A percentile compares a stretch with the other conserved stretches of the same genome.
Evolutionary conservation across 53 echinoderm and acorn worm species (phyloP).

Genomic region (Apostichopus leukothele): DNA sequence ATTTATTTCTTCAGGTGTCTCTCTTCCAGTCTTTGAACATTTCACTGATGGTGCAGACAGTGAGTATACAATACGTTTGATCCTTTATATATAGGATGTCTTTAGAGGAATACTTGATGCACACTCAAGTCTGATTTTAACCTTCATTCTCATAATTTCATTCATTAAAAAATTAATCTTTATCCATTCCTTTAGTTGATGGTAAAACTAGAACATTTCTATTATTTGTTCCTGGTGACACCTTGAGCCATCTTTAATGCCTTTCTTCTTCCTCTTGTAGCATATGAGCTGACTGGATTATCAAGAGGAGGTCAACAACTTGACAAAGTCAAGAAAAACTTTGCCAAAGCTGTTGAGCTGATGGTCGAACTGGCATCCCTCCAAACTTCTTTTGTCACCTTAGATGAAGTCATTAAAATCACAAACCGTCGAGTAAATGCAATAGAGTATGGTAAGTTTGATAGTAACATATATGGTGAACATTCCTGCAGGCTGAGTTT

Average conservation of each 20-base stretch:
- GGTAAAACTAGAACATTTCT: too few species aligned
- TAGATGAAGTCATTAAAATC: constrained; percentile 98
- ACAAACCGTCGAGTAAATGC: constrained; percentile 98
- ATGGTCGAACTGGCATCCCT: constrained; percentile 93
- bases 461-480: too few species aligned
- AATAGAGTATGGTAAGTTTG: constrained; percentile 88
- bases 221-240: too few species aligned
- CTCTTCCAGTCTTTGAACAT: constrained; percentile 91
- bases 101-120: too few species aligned
- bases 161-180: too few species aligned
- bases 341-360: constrained; percentile 94
- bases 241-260: not conserved
- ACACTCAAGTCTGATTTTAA: too few species aligned
- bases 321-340: constrained; percentile 95
- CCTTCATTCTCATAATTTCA: too few species aligned
- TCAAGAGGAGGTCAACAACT: constrained; percentile 94
- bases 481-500: too few species aligned
- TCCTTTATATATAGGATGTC: too few species aligned
- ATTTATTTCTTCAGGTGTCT: constrained; percentile 64
- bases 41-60: constrained; percentile 96
- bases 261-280: constrained; percentile 38
- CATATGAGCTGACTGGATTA: constrained; percentile 89
- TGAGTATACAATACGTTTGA: constrained; percentile 54
- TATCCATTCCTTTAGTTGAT: too few species aligned
- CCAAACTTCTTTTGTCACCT: constrained; percentile 93